Percentiles rank a stretch among this genome's conserved stretches.
phyloP scores from a whole-genome alignment of 2,113 vertebrate species.

The Bombycilla garrulus region DNA sequence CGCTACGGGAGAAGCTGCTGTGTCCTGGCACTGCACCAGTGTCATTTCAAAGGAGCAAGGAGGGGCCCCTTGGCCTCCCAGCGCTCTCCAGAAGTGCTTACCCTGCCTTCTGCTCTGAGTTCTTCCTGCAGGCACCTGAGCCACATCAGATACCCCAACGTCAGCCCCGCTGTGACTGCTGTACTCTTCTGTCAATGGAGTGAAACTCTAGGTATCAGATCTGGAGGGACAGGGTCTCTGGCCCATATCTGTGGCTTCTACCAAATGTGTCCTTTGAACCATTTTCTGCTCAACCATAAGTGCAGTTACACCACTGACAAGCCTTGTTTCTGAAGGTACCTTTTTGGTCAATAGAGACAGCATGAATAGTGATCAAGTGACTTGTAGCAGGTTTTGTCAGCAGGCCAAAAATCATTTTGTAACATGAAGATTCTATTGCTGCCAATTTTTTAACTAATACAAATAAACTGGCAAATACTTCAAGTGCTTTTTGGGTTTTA shows the following conservation, averaged over 20 bases:
- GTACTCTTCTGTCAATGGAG: neutral
- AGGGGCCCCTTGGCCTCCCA: neutral
- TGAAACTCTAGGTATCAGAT: neutral
- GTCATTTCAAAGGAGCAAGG: neutral
- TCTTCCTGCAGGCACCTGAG: neutral
- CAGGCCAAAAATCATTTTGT: neutral
- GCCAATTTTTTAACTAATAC: constrained; percentile 37
- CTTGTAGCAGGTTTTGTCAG: neutral
- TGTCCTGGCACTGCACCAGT: neutral
- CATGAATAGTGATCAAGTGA: neutral
- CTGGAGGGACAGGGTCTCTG: neutral
- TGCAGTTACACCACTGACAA: neutral
- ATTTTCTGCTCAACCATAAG: neutral
- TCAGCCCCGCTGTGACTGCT: neutral
- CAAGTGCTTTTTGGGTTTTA: neutral
- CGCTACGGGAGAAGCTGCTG: neutral
- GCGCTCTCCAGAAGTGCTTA: neutral
- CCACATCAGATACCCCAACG: neutral
- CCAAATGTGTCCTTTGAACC: neutral
- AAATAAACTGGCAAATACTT: constrained; percentile 50
- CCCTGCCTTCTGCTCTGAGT: neutral
- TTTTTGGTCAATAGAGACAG: neutral
- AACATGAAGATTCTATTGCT: neutral
- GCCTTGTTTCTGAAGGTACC: neutral
- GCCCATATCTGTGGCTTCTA: neutral